Conservation (phyloP, 2,888 invertebrate genomes). For the Halictus ligatus region DNA sequence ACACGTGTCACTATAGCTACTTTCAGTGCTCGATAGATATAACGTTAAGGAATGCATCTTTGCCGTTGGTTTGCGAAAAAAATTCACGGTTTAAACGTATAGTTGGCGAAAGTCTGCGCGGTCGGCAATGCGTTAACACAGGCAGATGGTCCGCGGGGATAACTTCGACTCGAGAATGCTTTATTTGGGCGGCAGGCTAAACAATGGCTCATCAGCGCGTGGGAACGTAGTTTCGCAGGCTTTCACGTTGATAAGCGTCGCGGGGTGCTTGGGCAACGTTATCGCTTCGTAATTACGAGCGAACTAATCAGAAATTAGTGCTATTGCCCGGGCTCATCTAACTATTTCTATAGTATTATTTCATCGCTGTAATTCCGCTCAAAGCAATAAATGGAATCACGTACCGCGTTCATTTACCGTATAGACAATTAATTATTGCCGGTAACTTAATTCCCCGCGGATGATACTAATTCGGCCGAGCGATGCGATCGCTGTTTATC, state of each 20-base stretch:
- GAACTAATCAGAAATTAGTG: slow-evolving; percentile 55
- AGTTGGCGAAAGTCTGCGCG: not conserved
- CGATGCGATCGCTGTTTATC: slow-evolving; percentile 9
- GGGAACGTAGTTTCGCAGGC: slow-evolving; percentile 12
- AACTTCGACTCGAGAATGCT: slow-evolving; percentile 35
- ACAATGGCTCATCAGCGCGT: slow-evolving; percentile 48
- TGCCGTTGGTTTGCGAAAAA: too few species aligned
- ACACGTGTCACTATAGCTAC: too few species aligned
- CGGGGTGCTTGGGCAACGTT: slow-evolving; percentile 31
- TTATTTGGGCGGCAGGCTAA: slow-evolving; percentile 26
- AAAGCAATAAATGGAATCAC: slow-evolving; percentile 34
- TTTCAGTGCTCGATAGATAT: too few species aligned
- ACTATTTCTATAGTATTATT: slow-evolving; percentile 51
- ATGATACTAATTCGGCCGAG: slow-evolving; percentile 31
- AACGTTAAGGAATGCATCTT: too few species aligned
- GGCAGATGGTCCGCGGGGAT: not conserved
- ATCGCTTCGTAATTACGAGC: slow-evolving; percentile 48
- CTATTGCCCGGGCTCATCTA: slow-evolving; percentile 25
- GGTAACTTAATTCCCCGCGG: slow-evolving; percentile 40
- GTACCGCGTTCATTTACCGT: slow-evolving; percentile 43
- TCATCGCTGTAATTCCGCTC: slow-evolving; percentile 46
- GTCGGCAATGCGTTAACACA: not conserved
- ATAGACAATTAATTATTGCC: slow-evolving; percentile 39
- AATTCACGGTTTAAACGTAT: not conserved
- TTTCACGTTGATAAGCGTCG: slow-evolving; percentile 49